Percentiles rank a stretch among this genome's conserved stretches.
These are phyloP conservation scores for Drosophila melanica DNA, from an alignment of 1,140 invertebrate species.

Conservation along the genomic window DNA sequence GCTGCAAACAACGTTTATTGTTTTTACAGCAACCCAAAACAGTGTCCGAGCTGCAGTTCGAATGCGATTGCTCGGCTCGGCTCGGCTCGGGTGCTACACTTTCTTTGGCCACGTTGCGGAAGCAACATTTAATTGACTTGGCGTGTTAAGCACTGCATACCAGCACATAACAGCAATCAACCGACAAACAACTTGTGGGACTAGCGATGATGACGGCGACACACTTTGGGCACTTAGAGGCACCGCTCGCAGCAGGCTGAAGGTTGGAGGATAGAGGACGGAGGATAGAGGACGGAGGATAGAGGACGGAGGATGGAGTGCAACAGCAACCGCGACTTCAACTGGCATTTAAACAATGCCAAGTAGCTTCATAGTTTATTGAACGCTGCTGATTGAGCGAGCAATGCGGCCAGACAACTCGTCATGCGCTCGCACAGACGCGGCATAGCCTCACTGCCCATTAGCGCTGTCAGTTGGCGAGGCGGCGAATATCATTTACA, in stretches of 20 bases:
- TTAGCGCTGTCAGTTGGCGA: conserved; percentile 57
- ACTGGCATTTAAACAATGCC: conserved; percentile 67
- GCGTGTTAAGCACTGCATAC: conserved; percentile 76
- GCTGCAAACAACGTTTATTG: conserved; percentile 53
- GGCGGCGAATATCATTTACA: conserved; percentile 63
- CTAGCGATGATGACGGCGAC: conserved; percentile 40
- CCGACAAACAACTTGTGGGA: conserved; percentile 72
- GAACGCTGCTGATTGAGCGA: conserved; percentile 67
- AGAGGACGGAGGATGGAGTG: background rate
- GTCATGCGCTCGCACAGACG: conserved; percentile 9
- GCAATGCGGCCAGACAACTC: conserved; percentile 37
- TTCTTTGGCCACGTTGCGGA: conserved; percentile 68
- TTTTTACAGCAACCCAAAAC: conserved; percentile 11
- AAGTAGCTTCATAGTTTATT: conserved; percentile 74
- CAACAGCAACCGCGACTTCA: background rate
- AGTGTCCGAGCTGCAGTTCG: conserved; percentile 3
- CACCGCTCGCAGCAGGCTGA: background rate
- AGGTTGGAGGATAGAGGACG: background rate
- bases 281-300: background rate
- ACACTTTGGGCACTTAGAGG: conserved; percentile 58
- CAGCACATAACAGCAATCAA: conserved; percentile 74
- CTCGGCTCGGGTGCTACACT: conserved; percentile 49
- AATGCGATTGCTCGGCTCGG: background rate
- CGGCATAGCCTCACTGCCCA: conserved; percentile 35
- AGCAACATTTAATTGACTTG: conserved; percentile 83